phyloP scores from a whole-genome alignment of 2,888 invertebrate genomes.

The Drosophila buzzatii region DNA sequence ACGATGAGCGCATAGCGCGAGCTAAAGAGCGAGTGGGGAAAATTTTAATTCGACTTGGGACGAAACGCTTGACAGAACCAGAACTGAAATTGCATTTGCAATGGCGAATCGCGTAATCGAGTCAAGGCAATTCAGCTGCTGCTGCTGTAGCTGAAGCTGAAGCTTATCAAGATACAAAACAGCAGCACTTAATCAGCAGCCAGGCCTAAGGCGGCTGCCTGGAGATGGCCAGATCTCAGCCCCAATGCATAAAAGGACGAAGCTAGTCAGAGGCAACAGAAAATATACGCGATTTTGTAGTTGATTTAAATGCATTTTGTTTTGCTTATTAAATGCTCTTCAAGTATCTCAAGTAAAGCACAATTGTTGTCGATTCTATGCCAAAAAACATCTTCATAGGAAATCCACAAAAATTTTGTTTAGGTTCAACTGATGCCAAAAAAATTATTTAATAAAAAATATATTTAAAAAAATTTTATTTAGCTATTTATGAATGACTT shows the following conservation, averaged over 20 bases:
- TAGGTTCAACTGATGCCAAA: too few relatives aligned
- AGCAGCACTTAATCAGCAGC: constrained; percentile 5
- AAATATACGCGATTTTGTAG: neutral
- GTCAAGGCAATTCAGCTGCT: constrained; percentile 26
- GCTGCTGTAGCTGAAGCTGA: neutral
- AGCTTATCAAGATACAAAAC: constrained; percentile 32
- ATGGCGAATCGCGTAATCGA: constrained; percentile 45
- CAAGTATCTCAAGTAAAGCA: too few relatives aligned
- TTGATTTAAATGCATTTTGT: neutral
- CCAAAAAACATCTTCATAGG: too few relatives aligned
- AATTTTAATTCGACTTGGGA: constrained; percentile 20
- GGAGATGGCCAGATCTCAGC: neutral
- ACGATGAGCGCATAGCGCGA: neutral
- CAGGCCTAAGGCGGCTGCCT: neutral
- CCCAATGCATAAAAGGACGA: neutral
- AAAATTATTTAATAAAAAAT: too few relatives aligned
- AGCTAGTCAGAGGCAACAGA: neutral
- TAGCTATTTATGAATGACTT: too few relatives aligned
- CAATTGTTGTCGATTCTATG: too few relatives aligned
- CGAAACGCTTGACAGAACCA: constrained; percentile 38
- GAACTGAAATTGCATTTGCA: constrained; percentile 57
- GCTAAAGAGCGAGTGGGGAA: neutral
- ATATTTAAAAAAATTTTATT: too few relatives aligned
- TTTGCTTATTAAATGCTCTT: neutral
- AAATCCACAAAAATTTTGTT: too few relatives aligned